Evolutionary conservation across 2,888 invertebrate genomes (phyloP).

Genomic region (Ecdyonurus torrentis): DNA sequence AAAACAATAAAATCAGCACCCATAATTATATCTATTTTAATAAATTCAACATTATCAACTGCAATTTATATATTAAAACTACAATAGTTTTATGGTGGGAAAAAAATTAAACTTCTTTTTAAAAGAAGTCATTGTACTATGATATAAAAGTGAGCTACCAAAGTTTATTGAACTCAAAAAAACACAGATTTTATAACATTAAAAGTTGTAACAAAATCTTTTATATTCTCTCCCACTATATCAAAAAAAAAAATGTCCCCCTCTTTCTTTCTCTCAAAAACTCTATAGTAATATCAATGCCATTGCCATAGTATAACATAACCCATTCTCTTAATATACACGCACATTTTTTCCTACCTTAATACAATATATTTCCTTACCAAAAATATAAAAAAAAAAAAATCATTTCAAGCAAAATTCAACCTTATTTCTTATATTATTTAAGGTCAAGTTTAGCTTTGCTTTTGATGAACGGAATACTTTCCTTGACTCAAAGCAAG

Average conservation of each 20-base stretch:
- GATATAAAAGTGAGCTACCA: background rate
- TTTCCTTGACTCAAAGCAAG: slow-evolving; percentile 1
- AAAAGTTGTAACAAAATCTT: too few relatives aligned
- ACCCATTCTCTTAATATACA: background rate
- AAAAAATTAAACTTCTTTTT: too few relatives aligned
- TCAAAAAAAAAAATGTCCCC: too few relatives aligned
- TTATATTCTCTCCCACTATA: too few relatives aligned
- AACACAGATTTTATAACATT: background rate
- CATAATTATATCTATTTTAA: too few relatives aligned
- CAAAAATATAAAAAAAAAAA: background rate
- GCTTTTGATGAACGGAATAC: background rate
- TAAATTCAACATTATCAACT: too few relatives aligned
- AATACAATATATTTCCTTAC: too few relatives aligned
- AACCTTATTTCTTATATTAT: background rate
- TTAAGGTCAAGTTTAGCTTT: background rate
- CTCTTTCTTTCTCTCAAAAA: background rate
- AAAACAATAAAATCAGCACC: too few relatives aligned
- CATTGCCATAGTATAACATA: background rate
- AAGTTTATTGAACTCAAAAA: background rate
- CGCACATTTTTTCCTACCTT: background rate
- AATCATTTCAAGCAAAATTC: background rate
- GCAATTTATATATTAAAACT: too few relatives aligned
- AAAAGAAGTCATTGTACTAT: too few relatives aligned
- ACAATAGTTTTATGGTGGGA: too few relatives aligned
- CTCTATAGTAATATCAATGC: background rate